Base-by-base conservation (phyloP, 2,113 vertebrate species). In the Urocolius indicus region DNA sequence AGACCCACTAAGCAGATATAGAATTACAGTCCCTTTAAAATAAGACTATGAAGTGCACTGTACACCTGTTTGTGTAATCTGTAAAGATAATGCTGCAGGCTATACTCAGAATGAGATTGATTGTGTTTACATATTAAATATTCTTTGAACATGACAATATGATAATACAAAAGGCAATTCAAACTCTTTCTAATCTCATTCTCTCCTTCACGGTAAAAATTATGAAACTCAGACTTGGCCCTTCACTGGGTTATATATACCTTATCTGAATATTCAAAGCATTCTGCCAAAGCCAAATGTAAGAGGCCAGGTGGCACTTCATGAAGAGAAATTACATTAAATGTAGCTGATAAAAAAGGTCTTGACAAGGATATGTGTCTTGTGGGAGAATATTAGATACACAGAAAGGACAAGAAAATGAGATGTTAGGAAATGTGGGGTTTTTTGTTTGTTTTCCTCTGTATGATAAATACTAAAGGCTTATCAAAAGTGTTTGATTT, bases 211-310 rank as follows among this genome's bases (percentile, higher is more conserved):
- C 45, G 79, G 55, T 75, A 95, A 90, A 82, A 95, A 84, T 67
- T 32, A 82, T 69, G 59, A 81, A 95, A 95, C 61, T 27, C 82
- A 93, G 79, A 58, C 36, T 73, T 81, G 82, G 13, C 16, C 58
- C 63, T 94, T 93, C 72, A 71, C 62, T 61, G 57, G 49, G 46
- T 88, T 86, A 85, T 10, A 12, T 52, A 86, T 48, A 88, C 36
- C 54, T 91, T 84, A 67, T 89, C 73, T 87, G 91, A 95, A 90
- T 89, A 96, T 86, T 94, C 73, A 72, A 93, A 93, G n/a, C 61
- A 93, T 17, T 90, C 62, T 91, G 68, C 20, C 73, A 96, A 93
- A 84, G 89, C 13, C 67, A 67, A 66, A 93, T 90, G 83, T 80
- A 88, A 93, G 68, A 86, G 55, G 29, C 32, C 38, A 69, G 43